Evolutionary conservation across 2,797 vertebrate genomes (phyloP), one percentile per base, ranked within the genome.

Genomic region (Squalus acanthias): DNA sequence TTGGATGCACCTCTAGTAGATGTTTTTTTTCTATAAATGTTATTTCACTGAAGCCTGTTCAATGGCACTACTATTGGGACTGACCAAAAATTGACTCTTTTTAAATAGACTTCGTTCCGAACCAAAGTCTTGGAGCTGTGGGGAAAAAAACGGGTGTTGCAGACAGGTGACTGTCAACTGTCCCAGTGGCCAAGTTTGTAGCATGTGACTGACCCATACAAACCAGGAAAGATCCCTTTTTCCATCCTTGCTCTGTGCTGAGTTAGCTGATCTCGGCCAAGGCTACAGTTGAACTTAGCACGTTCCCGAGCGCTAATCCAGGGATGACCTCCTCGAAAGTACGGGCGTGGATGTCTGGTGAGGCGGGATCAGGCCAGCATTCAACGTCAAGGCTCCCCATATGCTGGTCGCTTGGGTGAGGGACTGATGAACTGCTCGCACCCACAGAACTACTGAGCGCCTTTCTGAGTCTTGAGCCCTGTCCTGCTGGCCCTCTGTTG

Each of bases 21-120:
- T 57, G 2, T 57, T 65, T 0, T 91, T 29, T 26, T 93, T 93
- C 22, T 69, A n/a, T 12, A 22, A 67, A 13, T 93, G 8, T 46
- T 93, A 39, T 93, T 93, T 93, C 91, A 46, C 65, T 69, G n/a
- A 93, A 93, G 7, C 91, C 65, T 93, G n/a, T 9, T 93, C 91
- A 46, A 39, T 46, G 24, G 33, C n/a, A 39, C 60, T 2, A 67
- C 60, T 2, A n/a, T 65, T 65, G 60, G 88, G 33, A 92, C 57
- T 67, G 63, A 93, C 8, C 20, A 69, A 69, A n/a, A 39, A 22
- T 67, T 12, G 65, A 57, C 53, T 57, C 3, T 39, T 0, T 39
- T 65, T 12, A 46, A 93, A 2, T 93, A 67, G 22, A 67, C 15
- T 20, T 65, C n/a, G 29, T 65, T 65, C 33, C 39, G 46, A 9